These are phyloP conservation scores for Drosophila bocqueti DNA, from an alignment of 1,140 invertebrate genomes.

Conservation along the genomic window DNA sequence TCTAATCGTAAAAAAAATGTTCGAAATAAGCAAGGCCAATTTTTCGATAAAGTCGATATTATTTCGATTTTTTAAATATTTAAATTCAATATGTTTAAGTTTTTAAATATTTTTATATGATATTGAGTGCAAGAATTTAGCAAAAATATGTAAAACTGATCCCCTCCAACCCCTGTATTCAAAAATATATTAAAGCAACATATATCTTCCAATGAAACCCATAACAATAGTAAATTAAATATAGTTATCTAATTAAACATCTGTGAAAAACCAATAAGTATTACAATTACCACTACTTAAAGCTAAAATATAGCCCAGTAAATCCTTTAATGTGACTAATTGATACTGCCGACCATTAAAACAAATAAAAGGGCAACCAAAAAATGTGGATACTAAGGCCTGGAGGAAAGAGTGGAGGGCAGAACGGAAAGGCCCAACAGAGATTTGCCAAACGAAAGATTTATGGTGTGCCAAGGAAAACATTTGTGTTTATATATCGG, in stretches of 20 bases:
- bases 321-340: slow-evolving; percentile 65
- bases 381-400: neutral
- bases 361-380: slow-evolving; percentile 35
- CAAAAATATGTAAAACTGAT: neutral
- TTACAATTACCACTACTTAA: slow-evolving; percentile 2
- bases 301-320: slow-evolving; percentile 10
- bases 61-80: too few relatives aligned
- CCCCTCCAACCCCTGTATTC: too few relatives aligned
- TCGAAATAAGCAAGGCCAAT: too few relatives aligned
- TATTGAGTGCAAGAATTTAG: too few relatives aligned
- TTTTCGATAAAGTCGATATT: too few relatives aligned
- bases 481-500: slow-evolving; percentile 69
- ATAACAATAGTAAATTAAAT: neutral
- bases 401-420: neutral
- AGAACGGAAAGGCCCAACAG: slow-evolving; percentile 21
- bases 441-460: slow-evolving; percentile 73
- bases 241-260: too few relatives aligned
- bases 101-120: too few relatives aligned
- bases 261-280: neutral
- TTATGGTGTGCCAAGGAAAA: slow-evolving; percentile 75
- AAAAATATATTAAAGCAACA: neutral
- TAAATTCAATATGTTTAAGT: too few relatives aligned
- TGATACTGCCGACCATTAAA: slow-evolving; percentile 60
- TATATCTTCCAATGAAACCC: neutral
- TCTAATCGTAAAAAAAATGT: too few relatives aligned